These are phyloP conservation scores for Antedon mediterranea DNA, from an alignment of 53 echinoderm and acorn worm species.

Conservation along the genomic window DNA sequence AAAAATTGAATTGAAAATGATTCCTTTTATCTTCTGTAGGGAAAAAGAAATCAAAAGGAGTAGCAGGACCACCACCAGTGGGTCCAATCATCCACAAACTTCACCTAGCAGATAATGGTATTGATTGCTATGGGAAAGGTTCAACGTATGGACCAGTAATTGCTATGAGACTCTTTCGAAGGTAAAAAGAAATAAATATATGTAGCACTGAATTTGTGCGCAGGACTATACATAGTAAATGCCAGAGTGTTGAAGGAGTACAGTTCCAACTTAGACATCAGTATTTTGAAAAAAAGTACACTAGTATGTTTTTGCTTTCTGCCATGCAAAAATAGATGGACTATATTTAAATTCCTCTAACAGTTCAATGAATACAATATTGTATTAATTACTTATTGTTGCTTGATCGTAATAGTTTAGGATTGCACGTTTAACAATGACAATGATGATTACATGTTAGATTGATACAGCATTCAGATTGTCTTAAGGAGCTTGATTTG, in stretches of 20 bases:
- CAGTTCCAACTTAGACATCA: no score
- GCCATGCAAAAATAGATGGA: no score
- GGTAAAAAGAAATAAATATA: slow-evolving; percentile 33
- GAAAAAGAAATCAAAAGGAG: slow-evolving; percentile 69
- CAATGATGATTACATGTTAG: no score
- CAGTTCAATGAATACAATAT: no score
- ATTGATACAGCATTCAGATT: slow-evolving; percentile 68
- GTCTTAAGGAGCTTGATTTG: slow-evolving; percentile 82
- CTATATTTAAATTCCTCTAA: no score
- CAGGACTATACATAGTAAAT: not conserved
- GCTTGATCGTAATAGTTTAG: no score
- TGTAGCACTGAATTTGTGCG: no score
- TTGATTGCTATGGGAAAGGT: slow-evolving; percentile 78
- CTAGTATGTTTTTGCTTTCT: no score
- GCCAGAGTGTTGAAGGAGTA: not conserved
- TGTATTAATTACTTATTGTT: no score
- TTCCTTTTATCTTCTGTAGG: slow-evolving; percentile 8
- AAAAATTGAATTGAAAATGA: no score
- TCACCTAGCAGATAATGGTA: slow-evolving; percentile 89
- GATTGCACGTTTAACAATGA: no score
- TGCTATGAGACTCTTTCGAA: slow-evolving; percentile 74
- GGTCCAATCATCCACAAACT: slow-evolving; percentile 87
- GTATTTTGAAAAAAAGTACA: no score
- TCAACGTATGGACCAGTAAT: slow-evolving; percentile 91
- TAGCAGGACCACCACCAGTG: slow-evolving; percentile 57